Percentiles rank a stretch among this genome's conserved stretches.
Evolutionary conservation across 2,888 invertebrate genomes (phyloP).

Genomic region (Spilosoma lubricipeda): DNA sequence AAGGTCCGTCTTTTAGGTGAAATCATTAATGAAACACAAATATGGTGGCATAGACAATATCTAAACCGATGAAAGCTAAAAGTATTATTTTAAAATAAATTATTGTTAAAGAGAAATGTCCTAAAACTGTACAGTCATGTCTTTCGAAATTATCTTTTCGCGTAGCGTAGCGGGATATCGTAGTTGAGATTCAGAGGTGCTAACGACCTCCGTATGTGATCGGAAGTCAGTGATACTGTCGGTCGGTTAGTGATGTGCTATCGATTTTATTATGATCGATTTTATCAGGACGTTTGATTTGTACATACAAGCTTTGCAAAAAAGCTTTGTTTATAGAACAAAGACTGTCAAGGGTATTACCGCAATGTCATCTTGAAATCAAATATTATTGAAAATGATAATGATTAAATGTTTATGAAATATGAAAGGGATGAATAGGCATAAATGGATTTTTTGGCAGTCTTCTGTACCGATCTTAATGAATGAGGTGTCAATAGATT

Average conservation of each 20-base stretch:
- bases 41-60: background rate
- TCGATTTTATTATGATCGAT: conserved; percentile 18
- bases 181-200: conserved; percentile 20
- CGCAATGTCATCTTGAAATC: background rate
- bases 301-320: background rate
- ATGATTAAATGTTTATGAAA: background rate
- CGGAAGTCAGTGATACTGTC: conserved; percentile 17
- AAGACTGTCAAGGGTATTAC: background rate
- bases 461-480: too few relatives aligned
- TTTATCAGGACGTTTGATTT: background rate
- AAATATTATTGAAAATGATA: background rate
- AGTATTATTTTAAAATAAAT: background rate
- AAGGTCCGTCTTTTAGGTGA: background rate
- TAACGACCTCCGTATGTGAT: conserved; percentile 29
- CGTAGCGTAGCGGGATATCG: conserved; percentile 20
- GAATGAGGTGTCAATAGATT: too few relatives aligned
- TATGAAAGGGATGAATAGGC: too few relatives aligned
- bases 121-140: conserved; percentile 6
- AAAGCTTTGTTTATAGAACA: background rate
- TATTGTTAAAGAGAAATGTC: conserved; percentile 6
- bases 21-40: background rate
- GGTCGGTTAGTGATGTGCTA: conserved; percentile 18
- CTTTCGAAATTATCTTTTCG: conserved; percentile 5
- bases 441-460: too few relatives aligned
- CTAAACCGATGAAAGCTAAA: background rate